A percentile compares a stretch with the other conserved stretches of the same genome.
phyloP scores from a whole-genome alignment of 2,888 invertebrate genomes.

The Drosophila mimetica region DNA sequence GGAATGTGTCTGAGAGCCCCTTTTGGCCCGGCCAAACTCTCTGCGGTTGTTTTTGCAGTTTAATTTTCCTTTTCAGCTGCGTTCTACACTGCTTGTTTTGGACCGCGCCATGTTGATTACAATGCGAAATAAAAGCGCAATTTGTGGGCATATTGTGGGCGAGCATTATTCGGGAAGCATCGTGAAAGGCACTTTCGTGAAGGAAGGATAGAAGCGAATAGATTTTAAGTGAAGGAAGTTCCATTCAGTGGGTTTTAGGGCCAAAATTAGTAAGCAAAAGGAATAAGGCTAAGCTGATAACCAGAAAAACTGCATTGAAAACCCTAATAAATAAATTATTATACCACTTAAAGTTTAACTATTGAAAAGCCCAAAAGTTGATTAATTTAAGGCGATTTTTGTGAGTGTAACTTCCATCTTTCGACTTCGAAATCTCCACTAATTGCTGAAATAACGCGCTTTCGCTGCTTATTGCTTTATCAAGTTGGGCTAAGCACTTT shows the following conservation, averaged over 20 bases:
- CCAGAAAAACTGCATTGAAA: too few species aligned
- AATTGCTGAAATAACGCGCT: constrained; percentile 1
- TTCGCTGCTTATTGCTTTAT: background rate
- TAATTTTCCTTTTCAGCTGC: constrained; percentile 53
- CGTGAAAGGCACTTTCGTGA: constrained; percentile 17
- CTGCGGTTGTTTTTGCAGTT: constrained; percentile 49
- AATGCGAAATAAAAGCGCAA: constrained; percentile 61
- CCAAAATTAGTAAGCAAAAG: background rate
- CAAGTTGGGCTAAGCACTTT: background rate
- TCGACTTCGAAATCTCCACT: background rate
- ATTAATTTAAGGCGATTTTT: too few species aligned
- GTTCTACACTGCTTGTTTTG: constrained; percentile 43
- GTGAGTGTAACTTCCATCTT: background rate
- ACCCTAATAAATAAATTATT: too few species aligned
- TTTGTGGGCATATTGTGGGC: constrained; percentile 64
- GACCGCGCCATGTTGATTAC: constrained; percentile 49
- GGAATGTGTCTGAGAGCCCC: constrained; percentile 49
- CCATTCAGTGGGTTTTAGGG: background rate
- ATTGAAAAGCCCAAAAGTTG: too few species aligned
- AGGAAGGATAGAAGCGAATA: constrained; percentile 4
- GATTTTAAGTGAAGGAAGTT: background rate
- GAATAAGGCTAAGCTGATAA: background rate
- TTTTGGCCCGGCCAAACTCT: constrained; percentile 31
- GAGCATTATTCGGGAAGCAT: constrained; percentile 38
- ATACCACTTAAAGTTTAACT: too few species aligned